Evolutionary conservation across 2,113 vertebrate genomes (phyloP).

Genomic region (Python bivittatus): DNA sequence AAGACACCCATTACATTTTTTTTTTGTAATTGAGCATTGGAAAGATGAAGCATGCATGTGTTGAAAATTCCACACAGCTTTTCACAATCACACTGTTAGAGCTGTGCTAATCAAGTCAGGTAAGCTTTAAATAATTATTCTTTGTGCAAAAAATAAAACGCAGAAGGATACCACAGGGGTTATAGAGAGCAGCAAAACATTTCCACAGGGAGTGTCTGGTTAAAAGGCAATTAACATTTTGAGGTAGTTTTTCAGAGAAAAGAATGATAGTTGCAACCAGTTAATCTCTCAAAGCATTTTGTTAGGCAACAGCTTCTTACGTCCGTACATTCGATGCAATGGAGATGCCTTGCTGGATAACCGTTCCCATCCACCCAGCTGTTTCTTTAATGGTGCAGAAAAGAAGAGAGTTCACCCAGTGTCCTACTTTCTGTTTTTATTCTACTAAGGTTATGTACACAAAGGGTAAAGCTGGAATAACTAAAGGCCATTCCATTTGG

Average conservation of each 20-base stretch:
- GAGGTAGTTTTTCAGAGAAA: background rate
- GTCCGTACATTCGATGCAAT: too few species aligned
- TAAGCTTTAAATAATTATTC: background rate
- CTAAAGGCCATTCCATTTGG: too few species aligned
- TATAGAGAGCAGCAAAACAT: background rate
- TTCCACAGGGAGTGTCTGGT: background rate
- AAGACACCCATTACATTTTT: background rate
- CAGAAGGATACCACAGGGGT: background rate
- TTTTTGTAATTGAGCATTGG: background rate
- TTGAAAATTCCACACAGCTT: background rate
- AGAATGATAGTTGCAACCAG: background rate
- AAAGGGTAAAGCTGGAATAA: too few species aligned
- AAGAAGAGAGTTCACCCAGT: too few species aligned
- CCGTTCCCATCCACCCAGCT: too few species aligned
- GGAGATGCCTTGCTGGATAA: too few species aligned
- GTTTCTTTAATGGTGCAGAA: too few species aligned
- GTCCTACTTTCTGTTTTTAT: too few species aligned
- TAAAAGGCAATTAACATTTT: background rate
- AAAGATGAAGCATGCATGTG: background rate
- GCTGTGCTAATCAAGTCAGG: background rate
- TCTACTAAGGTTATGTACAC: too few species aligned
- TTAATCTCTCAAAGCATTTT: rapidly evolving
- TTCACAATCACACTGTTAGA: too few species aligned
- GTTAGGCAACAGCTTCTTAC: background rate
- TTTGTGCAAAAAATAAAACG: background rate